Evolutionary conservation across 2,113 vertebrate species (phyloP).

Genomic region (Cnemophilus loriae): DNA sequence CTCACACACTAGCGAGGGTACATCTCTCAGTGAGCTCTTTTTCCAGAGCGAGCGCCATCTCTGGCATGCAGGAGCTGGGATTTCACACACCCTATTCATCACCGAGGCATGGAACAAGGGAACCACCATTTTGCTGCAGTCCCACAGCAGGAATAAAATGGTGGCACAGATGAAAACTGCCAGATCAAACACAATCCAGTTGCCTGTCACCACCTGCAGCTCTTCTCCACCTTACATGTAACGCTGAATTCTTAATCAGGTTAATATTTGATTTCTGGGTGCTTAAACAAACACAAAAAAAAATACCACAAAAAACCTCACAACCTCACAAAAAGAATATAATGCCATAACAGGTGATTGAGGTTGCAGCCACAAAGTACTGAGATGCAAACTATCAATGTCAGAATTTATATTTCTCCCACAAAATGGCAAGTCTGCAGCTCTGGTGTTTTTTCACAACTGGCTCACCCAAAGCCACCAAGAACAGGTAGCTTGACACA

Average conservation of each 20-base stretch:
- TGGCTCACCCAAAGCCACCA: neutral
- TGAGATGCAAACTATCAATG: neutral
- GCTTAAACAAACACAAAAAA: slow-evolving; percentile 17
- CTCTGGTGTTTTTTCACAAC: neutral
- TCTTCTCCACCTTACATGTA: slow-evolving; percentile 45
- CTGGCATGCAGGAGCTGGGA: neutral
- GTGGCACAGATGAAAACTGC: slow-evolving; percentile 65
- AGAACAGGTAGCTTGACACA: neutral
- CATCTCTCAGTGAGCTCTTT: neutral
- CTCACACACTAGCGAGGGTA: neutral
- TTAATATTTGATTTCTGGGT: slow-evolving; percentile 53
- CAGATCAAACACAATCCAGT: slow-evolving; percentile 50
- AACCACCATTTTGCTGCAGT: slow-evolving; percentile 67
- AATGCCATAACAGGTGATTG: neutral
- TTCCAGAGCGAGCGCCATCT: neutral
- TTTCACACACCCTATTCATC: slow-evolving; percentile 5
- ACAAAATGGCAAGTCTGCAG: neutral
- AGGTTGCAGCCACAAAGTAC: neutral
- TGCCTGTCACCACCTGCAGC: slow-evolving; percentile 54
- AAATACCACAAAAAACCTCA: neutral
- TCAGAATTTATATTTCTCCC: neutral
- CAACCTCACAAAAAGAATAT: neutral
- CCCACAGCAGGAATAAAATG: slow-evolving; percentile 54
- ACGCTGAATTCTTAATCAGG: slow-evolving; percentile 57
- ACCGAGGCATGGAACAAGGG: neutral